Evolutionary conservation across 1,140 invertebrate species (phyloP), one percentile per base, ranked within the genome.

Genomic region (Acarapis woodi): DNA sequence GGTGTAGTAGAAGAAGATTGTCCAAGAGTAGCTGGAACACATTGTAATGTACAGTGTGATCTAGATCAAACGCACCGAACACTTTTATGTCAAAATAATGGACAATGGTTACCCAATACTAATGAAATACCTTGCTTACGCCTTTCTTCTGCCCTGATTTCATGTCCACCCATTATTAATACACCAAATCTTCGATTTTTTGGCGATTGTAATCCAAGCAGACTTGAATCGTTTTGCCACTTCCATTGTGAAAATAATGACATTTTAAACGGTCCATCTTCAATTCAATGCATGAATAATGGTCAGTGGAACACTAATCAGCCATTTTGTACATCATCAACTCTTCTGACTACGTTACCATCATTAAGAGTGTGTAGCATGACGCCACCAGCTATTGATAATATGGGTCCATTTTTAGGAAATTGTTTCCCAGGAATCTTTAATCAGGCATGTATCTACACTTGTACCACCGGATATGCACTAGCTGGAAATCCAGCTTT

Each of bases 161-260:
- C 22, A 4, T 40, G 38, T 16, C 25, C 25, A 14, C 25, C 25
- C 8, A n/a, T n/a, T n/a, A n/a, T n/a, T n/a, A n/a, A n/a, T n/a
- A n/a, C n/a, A n/a, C 8, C 25, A 14, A 28, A 28, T 28, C 38
- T 38, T 18, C 32, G 9, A 4, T 2, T 18, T 3, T 33, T 30
- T 14, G 42, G 42, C 2, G 8, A 9, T 4, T 43, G 42, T 12
- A 20, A 4, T 3, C n/a, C 21, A 4, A 34, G 29, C 1, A 6
- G 28, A 1, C 21, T 22, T 12, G 38, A 38, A 20, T 31, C 33
- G 23, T 26, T 15, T 15, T 43, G 42, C 20, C 18, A 18, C 4
- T 45, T 42, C 14, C 14, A 20, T 9, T 45, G 44, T 33, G 25
- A 40, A 8, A 25, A 29, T 19, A 41, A 41, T 3, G 40, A 37